Conservation (phyloP, 2,888 invertebrate genomes). For the Leptogaster cylindrica region DNA sequence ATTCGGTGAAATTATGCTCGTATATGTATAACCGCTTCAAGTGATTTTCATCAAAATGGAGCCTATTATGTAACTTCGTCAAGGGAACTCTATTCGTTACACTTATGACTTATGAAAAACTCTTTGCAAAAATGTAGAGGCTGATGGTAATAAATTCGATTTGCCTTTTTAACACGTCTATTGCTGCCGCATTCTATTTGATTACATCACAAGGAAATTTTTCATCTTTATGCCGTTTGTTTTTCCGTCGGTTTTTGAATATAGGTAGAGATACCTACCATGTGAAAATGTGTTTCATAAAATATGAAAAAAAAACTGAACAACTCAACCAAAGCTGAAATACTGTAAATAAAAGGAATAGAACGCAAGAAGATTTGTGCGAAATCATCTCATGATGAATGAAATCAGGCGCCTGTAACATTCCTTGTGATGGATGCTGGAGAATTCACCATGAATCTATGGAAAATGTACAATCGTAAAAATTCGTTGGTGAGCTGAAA, state of each 20-base stretch:
- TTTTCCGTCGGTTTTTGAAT: not conserved
- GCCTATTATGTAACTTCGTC: too few species aligned
- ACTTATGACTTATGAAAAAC: not conserved
- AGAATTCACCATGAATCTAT: not conserved
- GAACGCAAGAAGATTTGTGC: slow-evolving; percentile 15
- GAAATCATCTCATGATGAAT: slow-evolving; percentile 12
- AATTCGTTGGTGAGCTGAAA: slow-evolving; percentile 4
- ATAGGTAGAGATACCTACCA: too few species aligned
- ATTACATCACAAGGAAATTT: slow-evolving; percentile 1
- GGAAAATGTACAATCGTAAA: not conserved
- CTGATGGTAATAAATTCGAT: slow-evolving; percentile 15
- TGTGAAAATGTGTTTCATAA: not conserved
- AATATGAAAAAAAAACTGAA: slow-evolving; percentile 2
- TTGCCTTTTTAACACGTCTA: slow-evolving; percentile 20
- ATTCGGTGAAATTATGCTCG: not conserved
- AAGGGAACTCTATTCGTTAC: too few species aligned
- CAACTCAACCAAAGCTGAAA: not conserved
- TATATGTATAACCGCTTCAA: not conserved
- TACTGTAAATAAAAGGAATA: not conserved
- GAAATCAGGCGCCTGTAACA: slow-evolving; percentile 4
- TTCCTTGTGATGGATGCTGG: not conserved
- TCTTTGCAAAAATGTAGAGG: not conserved
- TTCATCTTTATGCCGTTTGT: not conserved
- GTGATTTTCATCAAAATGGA: not conserved
- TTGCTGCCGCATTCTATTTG: slow-evolving; percentile 21